phyloP scores from a whole-genome alignment of 2,113 vertebrate genomes.

The Serilophus lunatus region DNA sequence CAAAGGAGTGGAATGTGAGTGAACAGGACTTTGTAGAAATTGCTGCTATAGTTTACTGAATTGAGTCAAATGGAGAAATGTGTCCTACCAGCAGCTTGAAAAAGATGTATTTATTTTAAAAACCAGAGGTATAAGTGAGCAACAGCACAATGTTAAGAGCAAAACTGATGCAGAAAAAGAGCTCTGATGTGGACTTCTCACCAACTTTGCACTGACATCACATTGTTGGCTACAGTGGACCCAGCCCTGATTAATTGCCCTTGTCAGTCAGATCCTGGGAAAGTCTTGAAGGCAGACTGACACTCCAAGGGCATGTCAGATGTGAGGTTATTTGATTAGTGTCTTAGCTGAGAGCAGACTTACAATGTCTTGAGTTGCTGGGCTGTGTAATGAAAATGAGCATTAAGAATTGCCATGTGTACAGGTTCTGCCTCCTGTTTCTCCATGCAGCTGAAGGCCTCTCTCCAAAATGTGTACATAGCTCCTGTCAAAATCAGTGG shows the following conservation, averaged over 20 bases:
- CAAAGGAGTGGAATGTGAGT: not conserved
- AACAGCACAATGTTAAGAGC: not conserved
- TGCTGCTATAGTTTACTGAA: not conserved
- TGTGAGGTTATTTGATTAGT: not conserved
- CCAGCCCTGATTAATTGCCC: slow-evolving; percentile 39
- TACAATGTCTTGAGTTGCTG: not conserved
- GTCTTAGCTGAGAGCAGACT: not conserved
- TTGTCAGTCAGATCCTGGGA: slow-evolving; percentile 47
- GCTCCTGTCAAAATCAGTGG: not conserved
- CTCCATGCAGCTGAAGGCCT: not conserved
- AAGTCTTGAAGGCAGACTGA: not conserved
- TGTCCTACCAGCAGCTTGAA: not conserved
- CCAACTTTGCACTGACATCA: not conserved
- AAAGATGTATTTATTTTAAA: not conserved
- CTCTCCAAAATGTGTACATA: not conserved
- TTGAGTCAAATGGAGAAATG: not conserved
- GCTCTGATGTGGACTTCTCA: not conserved
- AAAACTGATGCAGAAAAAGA: not conserved
- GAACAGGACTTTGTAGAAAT: not conserved
- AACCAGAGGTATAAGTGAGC: not conserved
- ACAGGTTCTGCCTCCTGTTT: not conserved
- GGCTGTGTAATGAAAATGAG: not conserved
- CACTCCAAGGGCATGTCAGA: not conserved
- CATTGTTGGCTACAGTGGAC: not conserved
- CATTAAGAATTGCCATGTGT: not conserved